These are phyloP conservation scores for Mallotus villosus DNA, from an alignment of 2,797 vertebrate species.

Conservation along the genomic window DNA sequence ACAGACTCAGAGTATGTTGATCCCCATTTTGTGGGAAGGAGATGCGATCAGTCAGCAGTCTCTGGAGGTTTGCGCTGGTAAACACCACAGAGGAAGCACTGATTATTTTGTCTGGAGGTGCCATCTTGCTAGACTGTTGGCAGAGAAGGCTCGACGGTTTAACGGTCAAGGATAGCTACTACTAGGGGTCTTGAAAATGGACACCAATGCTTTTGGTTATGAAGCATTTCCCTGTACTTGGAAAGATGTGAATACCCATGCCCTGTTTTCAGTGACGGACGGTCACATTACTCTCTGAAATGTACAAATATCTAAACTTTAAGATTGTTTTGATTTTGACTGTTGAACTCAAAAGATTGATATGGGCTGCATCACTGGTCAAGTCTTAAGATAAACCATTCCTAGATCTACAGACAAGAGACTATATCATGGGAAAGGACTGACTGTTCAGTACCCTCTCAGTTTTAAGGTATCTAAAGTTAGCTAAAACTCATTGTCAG, in stretches of 20 bases:
- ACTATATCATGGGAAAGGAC: neutral
- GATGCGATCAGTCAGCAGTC: constrained; percentile 26
- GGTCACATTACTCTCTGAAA: neutral
- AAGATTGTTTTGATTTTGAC: neutral
- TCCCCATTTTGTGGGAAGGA: constrained; percentile 31
- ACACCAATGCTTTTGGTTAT: constrained; percentile 32
- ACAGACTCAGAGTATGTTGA: constrained; percentile 27
- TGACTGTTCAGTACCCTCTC: neutral
- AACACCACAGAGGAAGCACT: constrained; percentile 45
- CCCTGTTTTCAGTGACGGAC: neutral
- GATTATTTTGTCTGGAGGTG: constrained; percentile 43
- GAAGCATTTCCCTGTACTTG: constrained; percentile 30
- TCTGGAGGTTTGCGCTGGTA: constrained; percentile 32
- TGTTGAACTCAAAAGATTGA: neutral
- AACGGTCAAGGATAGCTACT: constrained; percentile 25
- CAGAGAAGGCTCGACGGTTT: constrained; percentile 5
- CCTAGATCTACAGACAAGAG: neutral
- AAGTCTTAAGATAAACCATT: neutral
- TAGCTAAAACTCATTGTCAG: neutral
- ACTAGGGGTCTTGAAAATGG: constrained; percentile 5
- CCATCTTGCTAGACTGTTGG: constrained; percentile 34
- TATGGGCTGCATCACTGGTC: neutral
- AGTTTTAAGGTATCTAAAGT: neutral
- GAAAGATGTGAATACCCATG: constrained; percentile 14
- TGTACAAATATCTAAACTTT: neutral